Base-by-base conservation (phyloP, 2,888 invertebrate species). In the Spilosoma lubricipeda region DNA sequence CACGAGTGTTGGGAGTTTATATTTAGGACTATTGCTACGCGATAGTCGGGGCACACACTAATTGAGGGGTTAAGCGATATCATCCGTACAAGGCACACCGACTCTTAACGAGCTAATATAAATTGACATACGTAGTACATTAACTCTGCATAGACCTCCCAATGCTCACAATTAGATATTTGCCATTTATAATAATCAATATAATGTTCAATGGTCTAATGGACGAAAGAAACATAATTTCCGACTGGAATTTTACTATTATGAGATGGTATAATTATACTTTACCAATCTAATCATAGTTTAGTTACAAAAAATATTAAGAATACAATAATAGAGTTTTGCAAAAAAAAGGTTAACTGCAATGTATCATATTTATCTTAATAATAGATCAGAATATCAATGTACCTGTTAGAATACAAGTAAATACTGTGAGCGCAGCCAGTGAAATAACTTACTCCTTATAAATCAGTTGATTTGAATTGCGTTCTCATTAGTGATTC, bases 391-490 rank as follows among this genome's bases (percentile, higher is more conserved):
- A 89, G 88, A 91, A 90, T 92, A 92, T 92, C 91, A 86, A 87
- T 89, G 88, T 88, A 86, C 87, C 89, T 89, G 91, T 93, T 93
- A 91, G 91, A 92, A 92, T 92, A 91, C 91, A 94, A 86, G 87
- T 93, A 94, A 93, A 94, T 93, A 93, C 90, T 89, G 91, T 90
- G 89, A 90, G 89, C 87, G 72, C 90, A 88, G 88, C 86, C 84
- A 86, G 90, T 86, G 88, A 93, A 94, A 94, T 93, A 94, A 91
- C 91, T 93, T 91, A 93, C 90, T 93, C 94, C 94, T 92, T 94
- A 95, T 95, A 95, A 94, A 95, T 94, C 93, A 91, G 92, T 91
- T 91, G 93, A 94, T 95, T 95, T 94, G 93, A 94, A 94, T 94
- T 93, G 93, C 94, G 88, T 89, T 90, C 93, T 94, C 94, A 95